Base-by-base conservation (phyloP, 2,888 invertebrate genomes). In the Brassicogethes aeneus region DNA sequence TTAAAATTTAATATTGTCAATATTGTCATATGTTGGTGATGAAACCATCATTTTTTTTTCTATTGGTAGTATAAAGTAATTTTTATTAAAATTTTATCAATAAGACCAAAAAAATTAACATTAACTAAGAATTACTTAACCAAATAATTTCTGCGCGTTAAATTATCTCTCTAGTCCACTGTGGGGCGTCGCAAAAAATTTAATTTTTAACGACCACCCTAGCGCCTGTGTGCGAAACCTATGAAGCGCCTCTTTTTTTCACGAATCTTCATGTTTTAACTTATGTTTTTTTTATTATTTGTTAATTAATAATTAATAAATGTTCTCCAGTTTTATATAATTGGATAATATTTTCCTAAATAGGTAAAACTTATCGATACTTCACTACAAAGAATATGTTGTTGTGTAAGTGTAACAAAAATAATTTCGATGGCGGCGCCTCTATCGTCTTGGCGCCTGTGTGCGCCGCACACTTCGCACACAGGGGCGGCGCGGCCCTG, bases 401-500 rank as follows among this genome's bases (percentile, higher is more conserved):
- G 37, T 37, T 37, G 29, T 37, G 31, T 12, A 32, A 14, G 16
- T 40, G 34, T 40, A 23, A 40, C 15, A 36, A 44, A 30, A 40
- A 40, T 41, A 41, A 43, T 38, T 33, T 37, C 44, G 37, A 31
- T 35, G 13, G 32, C 37, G 41, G 44, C 42, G 40, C 42, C 44
- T 17, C 46, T 45, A 42, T 40, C 42, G 38, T 16, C 36, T 37
- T 45, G 44, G 42, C 42, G 44, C 40, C 46, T 45, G 46, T 46
- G 42, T 46, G 44, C 40, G 42, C 44, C 40, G 47, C 42, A 47
- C 47, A 45, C 47, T 45, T 47, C 42, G 42, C 47, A 47, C 47
- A 45, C 47, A 47, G 2, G 47, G 39, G 40, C 47, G 44, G 42
- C 42, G 40, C 47, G 36, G 44, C 44, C 40, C 37, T 46, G 42